Conservation (phyloP, 2,113 vertebrate genomes). For the Noctilio leporinus region DNA sequence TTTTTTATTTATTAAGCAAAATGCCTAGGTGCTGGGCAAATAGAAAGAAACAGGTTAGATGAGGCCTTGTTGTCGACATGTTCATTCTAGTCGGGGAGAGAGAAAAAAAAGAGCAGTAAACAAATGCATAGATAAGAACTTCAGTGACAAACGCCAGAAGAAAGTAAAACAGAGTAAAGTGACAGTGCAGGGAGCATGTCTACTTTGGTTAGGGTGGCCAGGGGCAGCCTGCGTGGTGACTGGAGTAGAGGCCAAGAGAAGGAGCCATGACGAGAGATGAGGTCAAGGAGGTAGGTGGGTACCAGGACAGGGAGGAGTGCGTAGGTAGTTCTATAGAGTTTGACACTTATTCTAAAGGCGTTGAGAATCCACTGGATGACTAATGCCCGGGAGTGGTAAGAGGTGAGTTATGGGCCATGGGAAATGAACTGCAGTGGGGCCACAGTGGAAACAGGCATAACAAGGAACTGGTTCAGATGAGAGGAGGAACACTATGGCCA, state of each 20-base stretch:
- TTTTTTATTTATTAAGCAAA: not conserved
- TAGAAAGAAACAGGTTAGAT: not conserved
- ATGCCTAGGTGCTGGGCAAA: not conserved
- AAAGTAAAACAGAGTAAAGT: not conserved
- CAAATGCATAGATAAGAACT: not conserved
- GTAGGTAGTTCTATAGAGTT: not conserved
- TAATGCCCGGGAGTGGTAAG: not conserved
- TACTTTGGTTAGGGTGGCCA: not conserved
- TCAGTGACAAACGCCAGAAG: not conserved
- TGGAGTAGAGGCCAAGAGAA: not conserved
- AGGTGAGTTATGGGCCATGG: not conserved
- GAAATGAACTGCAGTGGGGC: not conserved
- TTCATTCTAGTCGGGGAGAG: not conserved
- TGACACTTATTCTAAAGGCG: not conserved
- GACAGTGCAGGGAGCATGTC: too few relatives aligned
- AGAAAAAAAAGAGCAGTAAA: not conserved
- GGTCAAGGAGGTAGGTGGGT: not conserved
- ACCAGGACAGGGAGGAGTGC: not conserved
- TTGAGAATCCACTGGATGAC: not conserved
- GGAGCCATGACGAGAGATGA: not conserved
- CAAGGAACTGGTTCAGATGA: not conserved
- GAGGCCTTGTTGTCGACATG: not conserved
- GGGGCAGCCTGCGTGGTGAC: not conserved
- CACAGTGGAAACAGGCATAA: not conserved
- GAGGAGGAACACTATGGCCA: rapidly evolving